Evolutionary conservation across 2,888 invertebrate genomes (phyloP).

Genomic region (Esperia sulphurella): DNA sequence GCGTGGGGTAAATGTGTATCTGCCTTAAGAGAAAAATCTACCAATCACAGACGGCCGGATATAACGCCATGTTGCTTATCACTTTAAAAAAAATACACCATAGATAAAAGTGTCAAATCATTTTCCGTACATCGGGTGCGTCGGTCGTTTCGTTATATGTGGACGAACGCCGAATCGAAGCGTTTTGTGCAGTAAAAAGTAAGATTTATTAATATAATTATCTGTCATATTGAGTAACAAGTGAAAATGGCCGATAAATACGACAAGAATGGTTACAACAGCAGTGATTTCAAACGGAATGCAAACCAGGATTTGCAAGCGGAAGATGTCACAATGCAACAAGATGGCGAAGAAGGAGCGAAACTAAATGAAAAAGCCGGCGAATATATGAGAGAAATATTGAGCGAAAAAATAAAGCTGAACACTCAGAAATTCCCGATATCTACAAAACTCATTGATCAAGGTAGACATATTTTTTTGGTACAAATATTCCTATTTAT

Average conservation of each 20-base stretch:
- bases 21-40: too few relatives aligned
- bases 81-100: too few relatives aligned
- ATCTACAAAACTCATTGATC: constrained; percentile 84
- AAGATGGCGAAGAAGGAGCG: constrained; percentile 78
- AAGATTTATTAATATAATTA: too few relatives aligned
- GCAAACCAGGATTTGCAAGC: constrained; percentile 37
- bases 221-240: not conserved
- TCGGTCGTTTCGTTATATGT: not conserved
- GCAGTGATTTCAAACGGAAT: constrained; percentile 71
- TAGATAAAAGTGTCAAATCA: too few relatives aligned
- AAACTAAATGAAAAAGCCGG: constrained; percentile 85
- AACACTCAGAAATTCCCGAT: constrained; percentile 84
- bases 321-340: constrained; percentile 40
- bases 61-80: too few relatives aligned
- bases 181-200: too few relatives aligned
- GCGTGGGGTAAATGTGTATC: too few relatives aligned
- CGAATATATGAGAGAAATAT: constrained; percentile 87
- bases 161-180: not conserved
- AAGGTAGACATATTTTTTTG: constrained; percentile 74
- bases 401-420: constrained; percentile 84
- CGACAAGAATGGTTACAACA: constrained; percentile 69
- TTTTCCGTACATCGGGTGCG: not conserved
- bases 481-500: too few relatives aligned
- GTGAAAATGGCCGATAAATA: constrained; percentile 53
- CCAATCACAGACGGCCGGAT: too few relatives aligned